phyloP scores from a whole-genome alignment of 1,140 invertebrate genomes.

The Berghia stephanieae region DNA sequence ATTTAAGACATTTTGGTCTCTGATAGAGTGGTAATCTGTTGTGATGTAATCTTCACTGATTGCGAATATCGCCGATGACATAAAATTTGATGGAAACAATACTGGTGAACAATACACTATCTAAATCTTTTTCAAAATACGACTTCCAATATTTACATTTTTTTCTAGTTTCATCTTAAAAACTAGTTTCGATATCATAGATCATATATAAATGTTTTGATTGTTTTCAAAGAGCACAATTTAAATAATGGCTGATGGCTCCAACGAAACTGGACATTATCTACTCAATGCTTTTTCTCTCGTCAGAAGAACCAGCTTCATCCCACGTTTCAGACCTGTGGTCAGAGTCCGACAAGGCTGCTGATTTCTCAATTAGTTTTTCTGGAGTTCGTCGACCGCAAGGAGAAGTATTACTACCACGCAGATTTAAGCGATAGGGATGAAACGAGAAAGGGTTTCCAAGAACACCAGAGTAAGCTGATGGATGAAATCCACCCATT shows the following conservation, averaged over 20 bases:
- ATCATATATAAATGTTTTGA: neutral
- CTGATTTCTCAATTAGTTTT: constrained; percentile 44
- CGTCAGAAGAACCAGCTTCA: constrained; percentile 37
- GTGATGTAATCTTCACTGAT: too few relatives aligned
- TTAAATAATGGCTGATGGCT: neutral
- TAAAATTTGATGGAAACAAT: too few relatives aligned
- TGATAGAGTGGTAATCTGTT: too few relatives aligned
- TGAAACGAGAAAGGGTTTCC: constrained; percentile 46
- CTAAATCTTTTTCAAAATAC: too few relatives aligned
- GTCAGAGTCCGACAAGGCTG: constrained; percentile 45
- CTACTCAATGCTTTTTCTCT: constrained; percentile 33
- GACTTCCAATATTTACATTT: neutral
- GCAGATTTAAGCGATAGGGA: constrained; percentile 44
- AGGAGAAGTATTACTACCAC: constrained; percentile 28
- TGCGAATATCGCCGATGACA: too few relatives aligned
- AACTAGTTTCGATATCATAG: neutral
- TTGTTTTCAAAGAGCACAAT: neutral
- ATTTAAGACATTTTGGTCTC: too few relatives aligned
- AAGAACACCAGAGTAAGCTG: constrained; percentile 43
- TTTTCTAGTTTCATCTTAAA: neutral
- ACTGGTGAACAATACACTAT: too few relatives aligned
- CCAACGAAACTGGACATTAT: neutral
- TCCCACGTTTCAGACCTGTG: constrained; percentile 49
- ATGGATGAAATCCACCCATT: constrained; percentile 33
- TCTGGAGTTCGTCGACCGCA: constrained; percentile 37